These are phyloP conservation scores for Coleophora flavipennella DNA, from an alignment of 2,888 invertebrate species.

Conservation along the genomic window DNA sequence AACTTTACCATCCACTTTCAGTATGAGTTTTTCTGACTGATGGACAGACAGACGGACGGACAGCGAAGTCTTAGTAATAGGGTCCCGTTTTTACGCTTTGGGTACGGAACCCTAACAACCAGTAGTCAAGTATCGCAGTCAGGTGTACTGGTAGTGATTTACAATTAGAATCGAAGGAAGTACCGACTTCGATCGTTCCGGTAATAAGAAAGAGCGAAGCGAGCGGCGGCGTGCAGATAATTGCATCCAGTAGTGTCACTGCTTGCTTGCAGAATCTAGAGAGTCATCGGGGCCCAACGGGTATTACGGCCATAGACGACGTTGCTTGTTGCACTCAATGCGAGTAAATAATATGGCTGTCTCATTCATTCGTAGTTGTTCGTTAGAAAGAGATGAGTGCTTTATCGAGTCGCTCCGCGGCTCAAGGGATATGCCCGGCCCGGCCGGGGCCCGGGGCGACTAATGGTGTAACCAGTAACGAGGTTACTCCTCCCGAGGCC, in stretches of 20 bases:
- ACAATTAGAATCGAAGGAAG: slow-evolving; percentile 42
- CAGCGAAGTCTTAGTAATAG: no score
- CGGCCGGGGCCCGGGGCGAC: no score
- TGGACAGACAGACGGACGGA: no score
- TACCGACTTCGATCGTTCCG: slow-evolving; percentile 28
- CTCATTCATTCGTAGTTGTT: no score
- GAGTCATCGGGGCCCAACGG: no score
- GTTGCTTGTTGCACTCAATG: no score
- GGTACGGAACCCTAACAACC: no score
- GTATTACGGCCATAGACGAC: no score
- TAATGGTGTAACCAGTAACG: slow-evolving; percentile 27
- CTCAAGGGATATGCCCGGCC: no score
- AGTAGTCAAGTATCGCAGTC: slow-evolving; percentile 31
- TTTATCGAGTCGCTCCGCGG: neutral
- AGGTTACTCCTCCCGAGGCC: slow-evolving; percentile 43
- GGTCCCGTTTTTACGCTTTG: no score
- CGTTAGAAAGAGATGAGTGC: slow-evolving; percentile 1
- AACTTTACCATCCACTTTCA: no score
- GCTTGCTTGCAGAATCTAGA: slow-evolving; percentile 59
- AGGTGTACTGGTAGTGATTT: slow-evolving; percentile 38
- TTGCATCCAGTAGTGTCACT: slow-evolving; percentile 34
- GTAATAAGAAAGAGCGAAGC: slow-evolving; percentile 42
- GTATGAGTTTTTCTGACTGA: no score
- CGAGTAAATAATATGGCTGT: slow-evolving; percentile 1
- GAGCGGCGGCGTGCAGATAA: slow-evolving; percentile 36